Evolutionary conservation across 2,113 vertebrate species (phyloP), one percentile per base, ranked within the genome.

Genomic region (Galbula dea): DNA sequence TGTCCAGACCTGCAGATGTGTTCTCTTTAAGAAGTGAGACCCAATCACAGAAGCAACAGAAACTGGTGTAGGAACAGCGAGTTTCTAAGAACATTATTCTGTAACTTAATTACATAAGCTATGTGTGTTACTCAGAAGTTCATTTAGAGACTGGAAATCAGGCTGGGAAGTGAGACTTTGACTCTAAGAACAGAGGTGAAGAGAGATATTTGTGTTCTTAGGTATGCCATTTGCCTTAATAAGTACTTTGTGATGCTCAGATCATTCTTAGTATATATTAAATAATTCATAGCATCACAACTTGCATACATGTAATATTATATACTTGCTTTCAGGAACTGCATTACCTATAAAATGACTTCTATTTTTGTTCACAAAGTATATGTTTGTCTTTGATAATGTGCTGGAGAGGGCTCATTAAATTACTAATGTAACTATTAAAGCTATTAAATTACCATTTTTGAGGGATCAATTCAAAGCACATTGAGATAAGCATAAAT

Each of bases 371-470:
- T 63, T 83, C 87, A 67, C 48, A 48, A 87, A 83, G 63, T 83
- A 36, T 75, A 78, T 21, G 23, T 58, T 79, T 92, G 87, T 30
- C 82, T 86, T 82, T 83, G 78, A 89, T 46, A 45, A 58, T 81
- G 57, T 67, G 43, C 84, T 86, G 39, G 52, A 89, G 36, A 24
- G 32, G 52, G 52, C 59, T 95, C 57, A 74, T 89, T 92, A 95
- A 92, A 77, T 95, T 96, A 91, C 93, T 95, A 94, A 96, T 93
- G 90, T 84, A 86, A 81, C 88, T 92, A 94, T 90, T 95, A 94
- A 93, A 93, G 94, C 87, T 92, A 94, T 95, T 88, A 83, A 89
- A 83, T 94, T 95, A 93, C 87, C 76, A 91, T 27, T 89, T 94
- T 94, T 89, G 82, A 94, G 68, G 67, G 59, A 91, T 88, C 77